Evolutionary conservation across 2,888 invertebrate species (phyloP).

Genomic region (Sabatieria punctata): DNA sequence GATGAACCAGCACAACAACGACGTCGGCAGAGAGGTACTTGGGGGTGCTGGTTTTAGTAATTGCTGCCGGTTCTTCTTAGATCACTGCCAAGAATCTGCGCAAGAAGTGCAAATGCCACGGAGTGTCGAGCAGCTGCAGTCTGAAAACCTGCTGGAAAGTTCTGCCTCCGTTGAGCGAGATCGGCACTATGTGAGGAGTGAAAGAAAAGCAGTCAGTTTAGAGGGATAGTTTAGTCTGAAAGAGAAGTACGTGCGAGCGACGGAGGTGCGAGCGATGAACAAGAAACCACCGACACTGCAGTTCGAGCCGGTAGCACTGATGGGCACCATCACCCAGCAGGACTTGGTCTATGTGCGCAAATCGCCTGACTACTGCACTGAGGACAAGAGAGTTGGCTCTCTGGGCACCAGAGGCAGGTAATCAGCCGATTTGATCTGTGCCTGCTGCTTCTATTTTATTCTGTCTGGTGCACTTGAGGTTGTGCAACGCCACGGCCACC

Average conservation of each 20-base stretch:
- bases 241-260: constrained; percentile 29
- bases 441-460: not conserved
- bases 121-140: constrained; percentile 63
- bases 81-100: constrained; percentile 45
- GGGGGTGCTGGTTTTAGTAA: not conserved
- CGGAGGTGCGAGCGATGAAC: constrained; percentile 41
- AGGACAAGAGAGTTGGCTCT: constrained; percentile 53
- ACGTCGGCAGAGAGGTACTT: constrained; percentile 55
- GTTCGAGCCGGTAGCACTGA: constrained; percentile 32
- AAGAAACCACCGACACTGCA: not conserved
- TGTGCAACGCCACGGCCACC: constrained; percentile 39
- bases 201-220: not conserved
- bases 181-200: constrained; percentile 28
- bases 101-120: constrained; percentile 62
- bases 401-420: constrained; percentile 60
- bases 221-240: not conserved
- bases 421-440: constrained; percentile 9
- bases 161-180: constrained; percentile 42
- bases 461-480: constrained; percentile 7
- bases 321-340: constrained; percentile 38
- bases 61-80: constrained; percentile 32
- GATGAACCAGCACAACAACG: constrained; percentile 59
- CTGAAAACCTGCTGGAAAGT: constrained; percentile 64
- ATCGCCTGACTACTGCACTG: constrained; percentile 64
- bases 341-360: constrained; percentile 56